Evolutionary conservation across 2,797 vertebrate species (phyloP).

Genomic region (Synanceia verrucosa): DNA sequence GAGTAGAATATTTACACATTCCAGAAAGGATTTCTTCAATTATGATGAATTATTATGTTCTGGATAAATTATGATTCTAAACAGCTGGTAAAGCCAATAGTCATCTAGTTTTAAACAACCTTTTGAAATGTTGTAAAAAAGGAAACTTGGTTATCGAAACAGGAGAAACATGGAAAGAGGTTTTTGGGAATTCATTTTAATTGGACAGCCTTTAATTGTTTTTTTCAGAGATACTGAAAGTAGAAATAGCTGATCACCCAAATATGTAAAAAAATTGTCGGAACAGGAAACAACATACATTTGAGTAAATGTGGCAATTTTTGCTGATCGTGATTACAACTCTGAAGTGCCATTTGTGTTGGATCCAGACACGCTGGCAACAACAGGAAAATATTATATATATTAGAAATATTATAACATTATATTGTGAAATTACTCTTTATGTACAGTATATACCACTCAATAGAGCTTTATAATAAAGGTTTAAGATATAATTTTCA

Average conservation of each 20-base stretch:
- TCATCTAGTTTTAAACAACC: background rate
- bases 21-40: background rate
- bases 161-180: background rate
- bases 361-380: background rate
- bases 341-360: background rate
- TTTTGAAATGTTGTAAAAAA: background rate
- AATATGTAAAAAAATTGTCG: too few species aligned
- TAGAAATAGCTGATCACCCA: background rate
- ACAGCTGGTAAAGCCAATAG: background rate
- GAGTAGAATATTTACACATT: background rate
- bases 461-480: background rate
- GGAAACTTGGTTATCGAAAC: background rate
- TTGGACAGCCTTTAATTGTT: background rate
- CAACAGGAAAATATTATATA: background rate
- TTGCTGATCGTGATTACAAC: background rate
- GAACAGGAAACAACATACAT: background rate
- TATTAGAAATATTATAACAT: background rate
- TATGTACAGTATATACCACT: background rate
- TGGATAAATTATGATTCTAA: background rate
- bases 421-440: background rate
- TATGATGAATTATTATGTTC: background rate
- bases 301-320: background rate
- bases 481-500: slow-evolving; percentile 1
- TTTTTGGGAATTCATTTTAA: background rate
- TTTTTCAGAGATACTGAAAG: background rate